Conservation (phyloP, 1,140 invertebrate genomes). For the Macrobrachium rosenbergii region DNA sequence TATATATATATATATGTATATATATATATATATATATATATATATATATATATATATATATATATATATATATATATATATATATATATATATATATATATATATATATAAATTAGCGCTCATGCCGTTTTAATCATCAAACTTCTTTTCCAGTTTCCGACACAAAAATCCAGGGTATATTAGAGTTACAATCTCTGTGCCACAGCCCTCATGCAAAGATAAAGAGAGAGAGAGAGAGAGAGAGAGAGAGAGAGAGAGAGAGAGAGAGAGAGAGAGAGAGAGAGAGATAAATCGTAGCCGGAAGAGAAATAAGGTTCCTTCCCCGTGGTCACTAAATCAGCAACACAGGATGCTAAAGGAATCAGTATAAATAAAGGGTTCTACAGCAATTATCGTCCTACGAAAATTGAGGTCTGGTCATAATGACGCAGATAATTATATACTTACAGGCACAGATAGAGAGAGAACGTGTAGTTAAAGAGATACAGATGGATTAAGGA, state of each 20-base stretch:
- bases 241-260: constrained; percentile 21
- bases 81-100: constrained; percentile 30
- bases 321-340: too few relatives aligned
- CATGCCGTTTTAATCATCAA: neutral
- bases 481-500: neutral
- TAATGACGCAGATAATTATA: too few relatives aligned
- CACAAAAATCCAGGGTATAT: neutral
- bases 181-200: neutral
- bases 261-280: constrained; percentile 23
- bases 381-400: too few relatives aligned
- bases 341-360: too few relatives aligned
- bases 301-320: neutral
- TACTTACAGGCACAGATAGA: neutral
- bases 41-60: constrained; percentile 21
- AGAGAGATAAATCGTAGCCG: constrained; percentile 4
- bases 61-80: constrained; percentile 28
- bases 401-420: too few relatives aligned
- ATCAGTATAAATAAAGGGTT: too few relatives aligned
- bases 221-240: neutral
- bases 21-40: constrained; percentile 27
- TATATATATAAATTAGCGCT: neutral
- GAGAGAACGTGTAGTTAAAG: neutral
- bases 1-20: constrained; percentile 17
- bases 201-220: neutral
- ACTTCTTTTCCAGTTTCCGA: neutral